Percentiles rank a stretch among this genome's conserved stretches.
Conservation (phyloP, 1,140 invertebrate genomes). For the Drosophila bifasciata region DNA sequence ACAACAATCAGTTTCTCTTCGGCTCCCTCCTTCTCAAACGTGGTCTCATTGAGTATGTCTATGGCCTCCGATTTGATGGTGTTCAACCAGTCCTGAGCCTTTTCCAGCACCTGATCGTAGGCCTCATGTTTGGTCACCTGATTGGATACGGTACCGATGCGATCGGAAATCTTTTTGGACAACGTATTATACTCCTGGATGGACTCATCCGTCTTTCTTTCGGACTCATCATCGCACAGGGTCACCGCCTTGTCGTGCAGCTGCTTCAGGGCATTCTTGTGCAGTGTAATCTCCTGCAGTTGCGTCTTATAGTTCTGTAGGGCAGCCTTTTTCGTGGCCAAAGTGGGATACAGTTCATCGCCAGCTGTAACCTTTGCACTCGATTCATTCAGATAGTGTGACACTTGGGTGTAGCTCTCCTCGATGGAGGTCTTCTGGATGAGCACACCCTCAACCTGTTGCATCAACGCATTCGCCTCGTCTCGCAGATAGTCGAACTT, state of each 20-base stretch:
- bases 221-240: constrained; percentile 90
- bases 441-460: constrained; percentile 93
- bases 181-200: constrained; percentile 89
- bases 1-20: constrained; percentile 90
- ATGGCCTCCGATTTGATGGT: constrained; percentile 88
- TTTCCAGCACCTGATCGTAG: constrained; percentile 91
- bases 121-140: constrained; percentile 92
- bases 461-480: constrained; percentile 92
- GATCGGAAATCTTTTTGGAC: constrained; percentile 88
- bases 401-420: constrained; percentile 93
- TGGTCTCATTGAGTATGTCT: constrained; percentile 90
- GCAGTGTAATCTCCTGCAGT: constrained; percentile 92
- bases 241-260: constrained; percentile 90
- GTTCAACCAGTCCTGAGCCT: constrained; percentile 88
- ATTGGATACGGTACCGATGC: constrained; percentile 88
- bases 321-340: constrained; percentile 94
- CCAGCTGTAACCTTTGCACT: constrained; percentile 89
- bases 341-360: constrained; percentile 89
- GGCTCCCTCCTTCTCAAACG: constrained; percentile 90
- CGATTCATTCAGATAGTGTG: constrained; percentile 91
- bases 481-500: constrained; percentile 93
- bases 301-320: constrained; percentile 90
- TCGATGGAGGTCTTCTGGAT: constrained; percentile 95
- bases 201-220: constrained; percentile 88
- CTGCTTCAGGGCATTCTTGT: constrained; percentile 91